Evolutionary conservation across 1,140 invertebrate species (phyloP).

Genomic region (Conus betulinus): DNA sequence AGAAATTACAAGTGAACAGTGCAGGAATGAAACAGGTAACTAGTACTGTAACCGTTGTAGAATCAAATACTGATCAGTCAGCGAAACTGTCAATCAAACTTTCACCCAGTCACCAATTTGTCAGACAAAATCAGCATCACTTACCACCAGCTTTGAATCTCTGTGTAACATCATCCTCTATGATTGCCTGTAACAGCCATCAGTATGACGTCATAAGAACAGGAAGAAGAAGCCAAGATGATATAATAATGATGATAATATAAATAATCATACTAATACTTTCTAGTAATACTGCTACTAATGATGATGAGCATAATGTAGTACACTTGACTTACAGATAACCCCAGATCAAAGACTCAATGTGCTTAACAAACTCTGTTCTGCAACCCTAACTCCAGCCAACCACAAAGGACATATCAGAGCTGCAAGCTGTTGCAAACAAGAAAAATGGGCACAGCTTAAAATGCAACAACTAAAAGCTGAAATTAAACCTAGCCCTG

Average conservation of each 20-base stretch:
- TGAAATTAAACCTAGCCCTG: no score
- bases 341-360: not conserved
- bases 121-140: not conserved
- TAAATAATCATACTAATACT: not conserved
- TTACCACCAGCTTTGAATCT: slow-evolving; percentile 69
- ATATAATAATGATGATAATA: not conserved
- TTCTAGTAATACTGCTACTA: not conserved
- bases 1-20: no score
- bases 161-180: slow-evolving; percentile 71
- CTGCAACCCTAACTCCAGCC: no score
- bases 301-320: not conserved
- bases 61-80: no score
- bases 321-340: not conserved
- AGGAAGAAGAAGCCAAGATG: no score
- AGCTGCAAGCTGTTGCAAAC: no score
- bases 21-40: no score
- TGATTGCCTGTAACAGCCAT: slow-evolving; percentile 57
- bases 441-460: no score
- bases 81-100: not conserved
- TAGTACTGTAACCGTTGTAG: no score
- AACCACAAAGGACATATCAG: no score
- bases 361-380: not conserved
- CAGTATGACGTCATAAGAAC: not conserved
- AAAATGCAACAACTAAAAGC: no score
- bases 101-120: no score